A percentile compares a stretch with the other conserved stretches of the same genome.
Conservation (phyloP, 1,140 invertebrate genomes). For the Aphelinus atriplicis region DNA sequence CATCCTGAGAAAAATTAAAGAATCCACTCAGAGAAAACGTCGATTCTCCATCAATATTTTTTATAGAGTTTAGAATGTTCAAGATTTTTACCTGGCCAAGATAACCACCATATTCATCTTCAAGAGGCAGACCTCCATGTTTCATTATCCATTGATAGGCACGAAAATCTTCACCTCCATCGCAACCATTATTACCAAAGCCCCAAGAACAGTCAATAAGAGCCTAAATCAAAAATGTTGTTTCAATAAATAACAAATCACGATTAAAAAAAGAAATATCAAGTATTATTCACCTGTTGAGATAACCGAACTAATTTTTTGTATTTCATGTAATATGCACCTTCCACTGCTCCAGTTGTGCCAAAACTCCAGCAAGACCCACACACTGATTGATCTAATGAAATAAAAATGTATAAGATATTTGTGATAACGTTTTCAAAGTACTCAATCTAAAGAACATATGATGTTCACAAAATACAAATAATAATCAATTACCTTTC, state of each 20-base stretch:
- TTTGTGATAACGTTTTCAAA: not conserved
- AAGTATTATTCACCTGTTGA: constrained; percentile 72
- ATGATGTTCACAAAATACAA: not conserved
- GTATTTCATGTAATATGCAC: constrained; percentile 87
- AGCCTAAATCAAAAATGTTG: constrained; percentile 66
- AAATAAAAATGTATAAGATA: constrained; percentile 16
- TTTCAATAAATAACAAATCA: constrained; percentile 8
- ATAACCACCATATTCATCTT: constrained; percentile 91
- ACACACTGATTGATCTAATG: constrained; percentile 91
- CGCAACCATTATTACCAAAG: constrained; percentile 95
- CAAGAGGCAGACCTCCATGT: constrained; percentile 87
- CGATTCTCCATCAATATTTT: not conserved
- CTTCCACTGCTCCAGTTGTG: constrained; percentile 92
- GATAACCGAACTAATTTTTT: constrained; percentile 84
- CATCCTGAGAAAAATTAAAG: constrained; percentile 72
- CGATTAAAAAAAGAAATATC: not conserved
- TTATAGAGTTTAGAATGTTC: too few relatives aligned
- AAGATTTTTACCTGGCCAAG: constrained; percentile 77
- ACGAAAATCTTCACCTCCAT: constrained; percentile 93
- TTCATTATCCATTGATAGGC: constrained; percentile 94
- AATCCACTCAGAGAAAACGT: constrained; percentile 14
- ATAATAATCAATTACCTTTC: constrained; percentile 73
- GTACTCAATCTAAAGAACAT: constrained; percentile 16
- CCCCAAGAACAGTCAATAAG: constrained; percentile 97
- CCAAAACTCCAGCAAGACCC: constrained; percentile 98